These are phyloP conservation scores for Saiga tatarica DNA, from an alignment of 2,113 vertebrate species.

Conservation along the genomic window DNA sequence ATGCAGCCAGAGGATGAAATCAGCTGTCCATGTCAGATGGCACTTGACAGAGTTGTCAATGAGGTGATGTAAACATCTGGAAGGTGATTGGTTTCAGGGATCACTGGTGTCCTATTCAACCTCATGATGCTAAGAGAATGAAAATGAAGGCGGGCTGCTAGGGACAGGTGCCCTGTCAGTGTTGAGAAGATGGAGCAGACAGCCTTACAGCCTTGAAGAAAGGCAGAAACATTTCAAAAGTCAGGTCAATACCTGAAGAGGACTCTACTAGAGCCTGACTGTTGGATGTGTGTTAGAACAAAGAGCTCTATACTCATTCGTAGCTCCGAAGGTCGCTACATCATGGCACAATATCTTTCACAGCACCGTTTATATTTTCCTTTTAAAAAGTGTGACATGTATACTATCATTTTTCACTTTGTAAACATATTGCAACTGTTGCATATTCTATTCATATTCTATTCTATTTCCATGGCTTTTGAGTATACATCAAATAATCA, in stretches of 20 bases:
- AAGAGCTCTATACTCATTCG: not conserved
- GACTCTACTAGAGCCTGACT: not conserved
- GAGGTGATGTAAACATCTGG: not conserved
- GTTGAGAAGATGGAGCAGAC: not conserved
- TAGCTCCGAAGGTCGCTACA: not conserved
- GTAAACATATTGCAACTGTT: slow-evolving; percentile 1
- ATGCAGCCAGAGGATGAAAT: not conserved
- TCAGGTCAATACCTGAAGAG: not conserved
- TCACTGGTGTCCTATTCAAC: not conserved
- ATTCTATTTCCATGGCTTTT: not conserved
- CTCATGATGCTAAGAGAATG: not conserved
- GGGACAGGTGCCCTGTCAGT: not conserved
- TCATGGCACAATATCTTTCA: not conserved
- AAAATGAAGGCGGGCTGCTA: not conserved
- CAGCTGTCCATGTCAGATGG: not conserved
- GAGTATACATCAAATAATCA: not conserved
- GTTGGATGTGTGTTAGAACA: not conserved
- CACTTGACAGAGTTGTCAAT: not conserved
- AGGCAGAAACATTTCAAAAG: not conserved
- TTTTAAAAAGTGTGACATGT: not conserved
- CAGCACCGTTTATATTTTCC: not conserved
- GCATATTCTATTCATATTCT: not conserved
- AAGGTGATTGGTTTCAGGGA: not conserved
- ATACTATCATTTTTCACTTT: not conserved
- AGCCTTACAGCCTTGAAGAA: not conserved